phyloP scores from a whole-genome alignment of 2,113 vertebrate genomes.

The Coreoperca whiteheadi region DNA sequence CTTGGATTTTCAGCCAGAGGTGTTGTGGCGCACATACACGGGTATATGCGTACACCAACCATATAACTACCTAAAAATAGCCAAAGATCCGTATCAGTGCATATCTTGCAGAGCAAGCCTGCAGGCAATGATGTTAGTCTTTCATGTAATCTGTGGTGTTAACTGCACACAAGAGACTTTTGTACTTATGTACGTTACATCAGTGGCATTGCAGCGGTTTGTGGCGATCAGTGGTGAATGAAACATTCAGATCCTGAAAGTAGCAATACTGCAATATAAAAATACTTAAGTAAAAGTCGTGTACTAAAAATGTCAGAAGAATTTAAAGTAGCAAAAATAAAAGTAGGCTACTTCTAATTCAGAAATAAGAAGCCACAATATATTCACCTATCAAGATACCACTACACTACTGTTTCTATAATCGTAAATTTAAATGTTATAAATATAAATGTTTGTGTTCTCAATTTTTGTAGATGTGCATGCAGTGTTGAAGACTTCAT shows the following conservation, averaged over 20 bases:
- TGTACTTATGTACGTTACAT: too few species aligned
- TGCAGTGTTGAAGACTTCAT: background rate
- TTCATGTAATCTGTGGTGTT: too few species aligned
- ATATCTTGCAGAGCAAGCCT: background rate
- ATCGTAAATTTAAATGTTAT: too few species aligned
- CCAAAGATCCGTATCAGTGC: slow-evolving; percentile 1
- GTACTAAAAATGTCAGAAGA: too few species aligned
- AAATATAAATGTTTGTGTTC: background rate
- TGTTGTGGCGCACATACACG: background rate
- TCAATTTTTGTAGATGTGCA: background rate
- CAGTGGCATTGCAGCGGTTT: background rate
- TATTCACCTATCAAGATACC: too few species aligned
- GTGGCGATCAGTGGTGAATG: background rate
- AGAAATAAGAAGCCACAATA: too few species aligned
- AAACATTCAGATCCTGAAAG: too few species aligned
- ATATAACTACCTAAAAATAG: background rate
- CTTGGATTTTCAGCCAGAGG: background rate
- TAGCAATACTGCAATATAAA: background rate
- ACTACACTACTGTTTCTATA: too few species aligned
- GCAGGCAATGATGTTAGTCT: background rate
- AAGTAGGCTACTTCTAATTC: too few species aligned
- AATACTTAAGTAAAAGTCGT: background rate
- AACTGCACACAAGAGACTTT: too few species aligned
- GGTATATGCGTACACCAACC: background rate
- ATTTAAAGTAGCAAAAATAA: too few species aligned